A percentile compares a stretch with the other conserved stretches of the same genome.
Evolutionary conservation across 2,888 invertebrate species (phyloP).

Genomic region (Nipponacmea schrenckii): DNA sequence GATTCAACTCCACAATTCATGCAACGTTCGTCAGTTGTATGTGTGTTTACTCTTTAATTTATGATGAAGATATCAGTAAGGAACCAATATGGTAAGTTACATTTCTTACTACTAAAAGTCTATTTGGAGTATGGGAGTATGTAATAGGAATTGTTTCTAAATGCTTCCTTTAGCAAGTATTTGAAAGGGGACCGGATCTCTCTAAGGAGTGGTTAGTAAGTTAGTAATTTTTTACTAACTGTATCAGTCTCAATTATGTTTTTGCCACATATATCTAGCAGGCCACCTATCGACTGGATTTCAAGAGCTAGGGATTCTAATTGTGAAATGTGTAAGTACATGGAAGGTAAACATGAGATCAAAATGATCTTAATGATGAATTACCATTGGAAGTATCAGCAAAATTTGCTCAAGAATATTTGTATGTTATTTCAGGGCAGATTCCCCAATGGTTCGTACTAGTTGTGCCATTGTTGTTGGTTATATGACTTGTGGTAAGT

Average conservation of each 20-base stretch:
- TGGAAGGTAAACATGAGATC: too few relatives aligned
- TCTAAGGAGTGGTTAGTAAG: too few relatives aligned
- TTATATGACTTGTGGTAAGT: constrained; percentile 59
- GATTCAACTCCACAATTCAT: constrained; percentile 61
- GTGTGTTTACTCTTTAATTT: constrained; percentile 61
- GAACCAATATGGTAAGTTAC: constrained; percentile 59
- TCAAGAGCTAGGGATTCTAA: too few relatives aligned
- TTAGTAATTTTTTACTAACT: too few relatives aligned
- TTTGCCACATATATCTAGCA: constrained; percentile 13
- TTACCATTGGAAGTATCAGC: too few relatives aligned
- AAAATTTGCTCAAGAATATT: background rate
- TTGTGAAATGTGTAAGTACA: too few relatives aligned
- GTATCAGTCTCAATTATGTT: background rate
- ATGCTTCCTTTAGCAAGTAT: too few relatives aligned
- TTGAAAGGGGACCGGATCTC: too few relatives aligned
- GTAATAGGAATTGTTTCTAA: too few relatives aligned
- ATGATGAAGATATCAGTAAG: constrained; percentile 52
- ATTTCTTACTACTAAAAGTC: too few relatives aligned
- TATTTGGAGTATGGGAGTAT: too few relatives aligned
- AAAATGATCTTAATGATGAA: too few relatives aligned
- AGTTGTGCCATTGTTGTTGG: constrained; percentile 64
- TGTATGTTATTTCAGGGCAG: constrained; percentile 49
- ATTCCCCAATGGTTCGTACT: constrained; percentile 56
- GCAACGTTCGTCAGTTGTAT: constrained; percentile 58
- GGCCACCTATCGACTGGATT: background rate